Base-by-base conservation (phyloP, 2,113 vertebrate species). In the Halichoerus grypus region DNA sequence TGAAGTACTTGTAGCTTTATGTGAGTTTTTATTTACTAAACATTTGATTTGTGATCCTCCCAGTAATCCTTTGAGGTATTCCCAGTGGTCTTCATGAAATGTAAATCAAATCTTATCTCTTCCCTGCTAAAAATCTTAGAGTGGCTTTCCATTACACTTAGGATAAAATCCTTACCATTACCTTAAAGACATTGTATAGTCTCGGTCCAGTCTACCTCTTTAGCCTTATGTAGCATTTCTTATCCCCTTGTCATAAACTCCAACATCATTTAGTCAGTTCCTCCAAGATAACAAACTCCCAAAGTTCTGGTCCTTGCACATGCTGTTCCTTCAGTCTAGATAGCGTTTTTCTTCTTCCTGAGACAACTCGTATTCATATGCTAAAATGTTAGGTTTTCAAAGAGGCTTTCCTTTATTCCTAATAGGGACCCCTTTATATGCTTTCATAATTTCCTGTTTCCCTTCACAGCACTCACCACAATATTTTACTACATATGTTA, bases 11-110 rank as follows among this genome's bases (percentile, higher is more conserved):
- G 49, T 59, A 88, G 88, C 33, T 88, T 83, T 85, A 85, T 67
- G 39, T 92, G 81, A 77, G 21, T 79, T 90, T 93, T 57, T 93
- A 91, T 51, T 94, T 97, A 91, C 12, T 95, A 79, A 67, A 67
- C 57, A 67, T 76, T 94, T 91, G 14, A 84, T 15, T 39, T 53
- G 10, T 87, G 53, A 83, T 86, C 31, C 1, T 94, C 26, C 7
- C 55, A 91, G 1, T 16, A 85, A 55, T 96, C 36, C 67, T 81
- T 22, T 74, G 65, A 92, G 51, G 74, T 89, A 57, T 85, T 94
- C 31, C 57, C 28, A 46, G 46, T 65, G 53, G 42, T 59, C 72
- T 71, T 95, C 51, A 46, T 89, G 36, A 89, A 94, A 67, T 96
- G 10, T 42, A 92, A 63, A 77, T 91, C 57, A 93, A 8, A 71